Percentiles rank a stretch among this genome's conserved stretches.
Evolutionary conservation across 2,888 invertebrate genomes (phyloP).

Genomic region (Drosophila barbarae): DNA sequence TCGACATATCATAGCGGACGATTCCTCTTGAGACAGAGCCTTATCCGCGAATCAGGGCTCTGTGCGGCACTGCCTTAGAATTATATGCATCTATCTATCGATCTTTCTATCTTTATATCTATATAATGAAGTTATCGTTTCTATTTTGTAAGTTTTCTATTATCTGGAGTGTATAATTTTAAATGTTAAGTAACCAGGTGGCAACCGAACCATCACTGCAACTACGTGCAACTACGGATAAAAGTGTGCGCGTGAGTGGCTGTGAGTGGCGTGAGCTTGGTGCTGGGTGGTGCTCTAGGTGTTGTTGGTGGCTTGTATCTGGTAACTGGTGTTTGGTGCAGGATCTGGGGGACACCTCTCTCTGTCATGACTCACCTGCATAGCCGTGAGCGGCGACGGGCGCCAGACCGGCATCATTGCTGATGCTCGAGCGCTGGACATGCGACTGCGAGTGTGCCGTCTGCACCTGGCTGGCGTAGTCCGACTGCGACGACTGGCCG

Average conservation of each 20-base stretch:
- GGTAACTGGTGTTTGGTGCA: not conserved
- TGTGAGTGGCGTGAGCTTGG: conserved; percentile 18
- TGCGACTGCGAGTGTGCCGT: conserved; percentile 79
- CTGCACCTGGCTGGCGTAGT: conserved; percentile 79
- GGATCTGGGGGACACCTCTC: not conserved
- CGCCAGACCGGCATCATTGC: conserved; percentile 78
- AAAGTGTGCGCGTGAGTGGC: conserved; percentile 11
- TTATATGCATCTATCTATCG: no score
- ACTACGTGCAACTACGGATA: conserved; percentile 28
- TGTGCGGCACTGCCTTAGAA: no score
- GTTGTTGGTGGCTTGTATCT: not conserved
- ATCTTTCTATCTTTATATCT: no score
- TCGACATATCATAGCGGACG: no score
- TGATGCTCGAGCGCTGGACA: conserved; percentile 79
- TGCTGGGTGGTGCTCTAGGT: conserved; percentile 10
- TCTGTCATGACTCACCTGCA: conserved; percentile 49
- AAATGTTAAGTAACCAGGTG: not conserved
- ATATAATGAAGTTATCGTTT: not conserved
- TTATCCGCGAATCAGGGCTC: no score
- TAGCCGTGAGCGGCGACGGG: conserved; percentile 63
- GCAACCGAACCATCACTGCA: conserved; percentile 16
- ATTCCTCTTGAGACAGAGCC: no score
- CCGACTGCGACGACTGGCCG: conserved; percentile 79
- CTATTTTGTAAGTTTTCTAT: not conserved
- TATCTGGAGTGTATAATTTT: not conserved